A percentile compares a stretch with the other conserved stretches of the same genome.
phyloP scores from a whole-genome alignment of 2,113 vertebrate species.

The Sardina pilchardus region DNA sequence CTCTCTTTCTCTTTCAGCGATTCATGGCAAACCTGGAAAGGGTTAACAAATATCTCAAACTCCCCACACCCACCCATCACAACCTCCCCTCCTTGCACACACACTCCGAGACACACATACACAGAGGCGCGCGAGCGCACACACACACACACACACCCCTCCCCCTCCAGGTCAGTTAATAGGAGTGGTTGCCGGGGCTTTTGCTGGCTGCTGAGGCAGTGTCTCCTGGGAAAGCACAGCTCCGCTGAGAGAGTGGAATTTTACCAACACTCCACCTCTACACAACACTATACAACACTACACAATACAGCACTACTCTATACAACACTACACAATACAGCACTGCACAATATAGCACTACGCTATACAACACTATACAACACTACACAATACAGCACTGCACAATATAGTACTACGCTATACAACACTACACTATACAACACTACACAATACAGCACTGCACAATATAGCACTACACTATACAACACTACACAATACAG shows the following conservation, averaged over 20 bases:
- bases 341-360: not conserved
- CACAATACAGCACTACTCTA: conserved; percentile 1
- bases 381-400: not conserved
- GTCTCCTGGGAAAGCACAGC: conserved; percentile 10
- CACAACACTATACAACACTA: conserved; percentile 27
- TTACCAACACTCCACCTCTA: conserved; percentile 43
- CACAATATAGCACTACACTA: too few species aligned
- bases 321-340: not conserved
- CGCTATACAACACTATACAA: too few species aligned
- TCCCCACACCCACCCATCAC: conserved; percentile 15
- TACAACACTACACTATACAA: not conserved
- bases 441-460: too few species aligned
- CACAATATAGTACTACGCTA: not conserved
- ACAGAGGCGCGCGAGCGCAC: not conserved
- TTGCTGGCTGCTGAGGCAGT: conserved; percentile 28
- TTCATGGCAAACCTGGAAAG: conserved; percentile 11
- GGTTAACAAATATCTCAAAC: conserved; percentile 17
- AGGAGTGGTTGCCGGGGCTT: conserved; percentile 53
- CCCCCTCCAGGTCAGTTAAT: conserved; percentile 54
- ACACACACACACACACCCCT: conserved; percentile 28
- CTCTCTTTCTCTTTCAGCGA: not conserved
- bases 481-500: not conserved
- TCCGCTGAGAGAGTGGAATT: conserved; percentile 45
- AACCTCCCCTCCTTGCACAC: conserved; percentile 16
- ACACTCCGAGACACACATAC: conserved; percentile 18